Base-by-base conservation (phyloP, 2,888 invertebrate genomes). In the Podotricha telesiphe region DNA sequence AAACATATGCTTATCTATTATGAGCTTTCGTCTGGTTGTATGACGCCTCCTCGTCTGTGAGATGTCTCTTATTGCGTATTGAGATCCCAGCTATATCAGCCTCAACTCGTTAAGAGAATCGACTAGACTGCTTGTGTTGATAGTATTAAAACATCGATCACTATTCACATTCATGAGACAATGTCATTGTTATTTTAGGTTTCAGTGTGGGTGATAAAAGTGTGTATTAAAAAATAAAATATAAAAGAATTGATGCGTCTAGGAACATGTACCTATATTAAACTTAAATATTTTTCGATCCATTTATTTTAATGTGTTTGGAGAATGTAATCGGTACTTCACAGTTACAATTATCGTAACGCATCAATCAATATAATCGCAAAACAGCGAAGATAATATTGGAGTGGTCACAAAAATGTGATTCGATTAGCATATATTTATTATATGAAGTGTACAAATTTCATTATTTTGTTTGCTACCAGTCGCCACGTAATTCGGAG, bases 31-130 rank as follows among this genome's bases (percentile, higher is more conserved):
- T 84, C 82, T 80, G 76, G 78, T 75, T 76, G 76, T 74, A 71
- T 74, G 86, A 87, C 89, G 87, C 86, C 88, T 78, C 74, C 68
- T 71, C 77, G 87, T 88, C 88, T 87, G 79, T 75, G 51, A 70
- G 78, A 73, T 76, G 74, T 74, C 73, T 79, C 74, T 70, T 51
- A 77, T n/a, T n/a, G n/a, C n/a, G 58, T 22, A 63, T 78, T 78
- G 34, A 34, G 74, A 77, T 77, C 74, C 69, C 71, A 74, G 76
- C 73, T 75, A 72, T 78, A 73, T 72, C 74, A 64, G 67, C 58
- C 65, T 66, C 20, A 68, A 70, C 72, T 69, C 72, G 70, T 71
- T 65, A 70, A 34, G 47, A 45, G 68, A 55, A 66, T 61, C 19
- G 51, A 68, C 67, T 70, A 64, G 50, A 40, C 65, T 28, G 62